A percentile compares a stretch with the other conserved stretches of the same genome.
Conservation (phyloP, 2,113 vertebrate species). For the Cnemophilus loriae region DNA sequence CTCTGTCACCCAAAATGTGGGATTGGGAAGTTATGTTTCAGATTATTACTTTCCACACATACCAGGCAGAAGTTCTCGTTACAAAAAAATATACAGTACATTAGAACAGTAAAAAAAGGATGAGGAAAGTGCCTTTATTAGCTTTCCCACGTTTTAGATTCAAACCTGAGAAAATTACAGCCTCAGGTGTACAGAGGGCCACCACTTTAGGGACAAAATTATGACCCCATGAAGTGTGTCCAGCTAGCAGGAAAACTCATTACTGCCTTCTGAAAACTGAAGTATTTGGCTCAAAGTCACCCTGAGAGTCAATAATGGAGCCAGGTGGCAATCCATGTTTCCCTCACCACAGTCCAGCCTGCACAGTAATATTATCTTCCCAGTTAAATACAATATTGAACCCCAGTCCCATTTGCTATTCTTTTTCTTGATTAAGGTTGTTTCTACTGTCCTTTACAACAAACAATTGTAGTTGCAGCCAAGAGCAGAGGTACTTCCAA, state of each 20-base stretch:
- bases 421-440: not conserved
- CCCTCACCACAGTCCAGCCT: not conserved
- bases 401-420: not conserved
- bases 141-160: not conserved
- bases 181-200: not conserved
- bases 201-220: not conserved
- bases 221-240: not conserved
- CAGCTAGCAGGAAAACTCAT: not conserved
- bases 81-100: not conserved
- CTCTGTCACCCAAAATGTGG: not conserved
- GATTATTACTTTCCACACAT: not conserved
- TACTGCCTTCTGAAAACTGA: not conserved
- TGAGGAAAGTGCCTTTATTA: not conserved
- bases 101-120: not conserved
- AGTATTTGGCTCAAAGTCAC: not conserved
- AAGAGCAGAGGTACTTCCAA: not conserved
- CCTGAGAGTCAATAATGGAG: not conserved
- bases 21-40: not conserved
- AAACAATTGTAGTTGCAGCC: not conserved
- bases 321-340: not conserved
- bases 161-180: not conserved
- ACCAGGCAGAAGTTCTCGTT: not conserved
- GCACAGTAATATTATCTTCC: not conserved
- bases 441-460: not conserved
- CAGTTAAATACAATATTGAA: not conserved